Conservation (phyloP, 1,140 invertebrate genomes). For the Drosophila tani region DNA sequence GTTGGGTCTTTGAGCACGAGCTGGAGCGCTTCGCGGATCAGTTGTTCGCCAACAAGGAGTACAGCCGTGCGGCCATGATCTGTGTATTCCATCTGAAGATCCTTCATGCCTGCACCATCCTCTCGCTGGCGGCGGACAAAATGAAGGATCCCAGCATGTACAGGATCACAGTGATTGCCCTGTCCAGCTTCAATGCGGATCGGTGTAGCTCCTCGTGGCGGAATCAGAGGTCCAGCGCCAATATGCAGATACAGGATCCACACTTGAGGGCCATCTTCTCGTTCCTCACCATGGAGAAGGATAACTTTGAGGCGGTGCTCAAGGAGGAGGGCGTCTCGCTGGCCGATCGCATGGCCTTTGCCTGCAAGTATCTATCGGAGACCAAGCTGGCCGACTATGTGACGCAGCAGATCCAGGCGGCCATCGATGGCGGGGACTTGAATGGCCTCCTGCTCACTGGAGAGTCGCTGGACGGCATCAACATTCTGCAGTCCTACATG, state of each 20-base stretch:
- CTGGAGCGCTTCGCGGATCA: constrained; percentile 75
- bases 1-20: constrained; percentile 91
- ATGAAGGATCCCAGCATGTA: constrained; percentile 84
- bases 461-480: constrained; percentile 90
- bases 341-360: constrained; percentile 97
- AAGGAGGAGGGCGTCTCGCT: constrained; percentile 93
- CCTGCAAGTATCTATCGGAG: constrained; percentile 95
- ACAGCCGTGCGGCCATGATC: constrained; percentile 94
- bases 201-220: constrained; percentile 91
- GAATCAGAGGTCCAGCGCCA: constrained; percentile 90
- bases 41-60: constrained; percentile 85
- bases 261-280: constrained; percentile 96
- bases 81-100: constrained; percentile 95
- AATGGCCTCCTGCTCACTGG: constrained; percentile 95
- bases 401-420: constrained; percentile 88
- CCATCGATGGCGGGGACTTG: constrained; percentile 92
- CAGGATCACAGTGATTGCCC: constrained; percentile 94
- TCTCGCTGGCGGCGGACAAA: constrained; percentile 88
- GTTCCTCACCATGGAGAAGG: constrained; percentile 93
- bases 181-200: constrained; percentile 94
- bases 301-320: constrained; percentile 92
- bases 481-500: constrained; percentile 94
- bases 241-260: constrained; percentile 91
- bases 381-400: constrained; percentile 92
- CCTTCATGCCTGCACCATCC: constrained; percentile 92